phyloP scores from a whole-genome alignment of 2,113 vertebrate genomes.

The Actinemys pallida region DNA sequence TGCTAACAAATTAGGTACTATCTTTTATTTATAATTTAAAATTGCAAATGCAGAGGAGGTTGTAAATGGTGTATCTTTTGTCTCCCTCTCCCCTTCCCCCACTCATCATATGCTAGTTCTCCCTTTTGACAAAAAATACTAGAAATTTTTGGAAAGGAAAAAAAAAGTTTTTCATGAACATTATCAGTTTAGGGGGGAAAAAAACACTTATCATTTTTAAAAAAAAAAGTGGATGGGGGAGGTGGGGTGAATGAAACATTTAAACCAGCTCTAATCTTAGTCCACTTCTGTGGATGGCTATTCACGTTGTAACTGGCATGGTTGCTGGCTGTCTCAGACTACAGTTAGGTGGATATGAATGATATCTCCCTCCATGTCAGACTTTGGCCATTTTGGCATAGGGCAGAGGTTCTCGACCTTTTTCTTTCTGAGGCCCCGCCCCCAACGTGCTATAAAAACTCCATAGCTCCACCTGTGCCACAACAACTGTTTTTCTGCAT shows the following conservation, averaged over 20 bases:
- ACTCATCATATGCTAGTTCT: neutral
- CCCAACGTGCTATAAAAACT: too few relatives aligned
- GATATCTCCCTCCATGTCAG: neutral
- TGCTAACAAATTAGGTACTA: neutral
- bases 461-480: too few relatives aligned
- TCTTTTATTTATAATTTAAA: neutral
- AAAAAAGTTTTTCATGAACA: neutral
- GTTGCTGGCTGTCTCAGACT: neutral
- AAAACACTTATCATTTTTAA: neutral
- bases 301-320: neutral
- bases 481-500: too few relatives aligned
- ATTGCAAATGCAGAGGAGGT: neutral
- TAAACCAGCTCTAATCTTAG: neutral
- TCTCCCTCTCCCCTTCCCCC: neutral
- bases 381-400: neutral
- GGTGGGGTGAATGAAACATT: neutral
- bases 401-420: too few relatives aligned
- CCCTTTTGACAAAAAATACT: neutral
- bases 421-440: too few relatives aligned
- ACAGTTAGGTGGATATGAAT: neutral
- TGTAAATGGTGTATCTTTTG: neutral
- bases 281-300: neutral
- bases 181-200: neutral
- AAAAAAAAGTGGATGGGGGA: neutral
- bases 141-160: neutral